Conservation (phyloP, 2,113 vertebrate genomes). For the Anseranas semipalmata region DNA sequence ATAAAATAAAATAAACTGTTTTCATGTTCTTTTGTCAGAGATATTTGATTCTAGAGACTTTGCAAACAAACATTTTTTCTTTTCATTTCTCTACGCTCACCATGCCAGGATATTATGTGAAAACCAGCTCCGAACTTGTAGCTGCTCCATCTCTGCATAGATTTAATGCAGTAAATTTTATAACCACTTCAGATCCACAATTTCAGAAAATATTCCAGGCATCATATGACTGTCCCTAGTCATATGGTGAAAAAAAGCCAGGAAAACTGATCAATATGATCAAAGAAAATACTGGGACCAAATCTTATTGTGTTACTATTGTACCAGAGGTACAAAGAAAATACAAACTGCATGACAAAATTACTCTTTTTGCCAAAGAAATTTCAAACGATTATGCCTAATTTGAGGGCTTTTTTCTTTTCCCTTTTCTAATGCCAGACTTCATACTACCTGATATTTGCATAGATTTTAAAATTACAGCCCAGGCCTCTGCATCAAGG, state of each 20-base stretch:
- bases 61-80: neutral
- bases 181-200: neutral
- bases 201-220: neutral
- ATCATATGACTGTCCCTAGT: neutral
- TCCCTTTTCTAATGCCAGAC: neutral
- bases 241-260: neutral
- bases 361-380: neutral
- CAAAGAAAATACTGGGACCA: neutral
- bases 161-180: neutral
- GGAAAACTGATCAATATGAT: neutral
- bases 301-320: neutral
- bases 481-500: neutral
- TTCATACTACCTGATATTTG: neutral
- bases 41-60: neutral
- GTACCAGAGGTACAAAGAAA: neutral
- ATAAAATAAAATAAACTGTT: neutral
- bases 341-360: neutral
- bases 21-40: neutral
- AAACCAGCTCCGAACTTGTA: neutral
- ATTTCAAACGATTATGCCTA: neutral
- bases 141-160: neutral
- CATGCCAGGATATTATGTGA: neutral
- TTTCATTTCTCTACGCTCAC: neutral
- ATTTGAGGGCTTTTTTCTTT: too few relatives aligned
- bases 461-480: neutral